phyloP scores from a whole-genome alignment of 2,888 invertebrate species.

The Orthosia incerta region DNA sequence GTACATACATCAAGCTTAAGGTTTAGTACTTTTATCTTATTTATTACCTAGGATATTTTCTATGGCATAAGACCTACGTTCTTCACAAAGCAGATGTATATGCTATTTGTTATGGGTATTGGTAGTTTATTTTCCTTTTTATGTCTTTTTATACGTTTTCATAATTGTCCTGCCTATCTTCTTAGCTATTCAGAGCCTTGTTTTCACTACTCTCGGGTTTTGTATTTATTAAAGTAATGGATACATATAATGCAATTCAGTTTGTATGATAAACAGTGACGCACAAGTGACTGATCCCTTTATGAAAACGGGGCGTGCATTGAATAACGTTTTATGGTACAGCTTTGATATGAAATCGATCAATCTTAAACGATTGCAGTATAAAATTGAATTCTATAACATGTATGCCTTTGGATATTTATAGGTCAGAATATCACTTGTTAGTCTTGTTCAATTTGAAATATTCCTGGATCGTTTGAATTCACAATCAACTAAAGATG shows the following conservation, averaged over 20 bases:
- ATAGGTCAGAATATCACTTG: neutral
- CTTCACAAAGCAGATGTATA: too few relatives aligned
- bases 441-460: neutral
- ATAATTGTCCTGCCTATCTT: too few relatives aligned
- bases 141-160: too few relatives aligned
- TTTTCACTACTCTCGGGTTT: too few relatives aligned
- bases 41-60: too few relatives aligned
- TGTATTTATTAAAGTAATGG: too few relatives aligned
- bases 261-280: too few relatives aligned
- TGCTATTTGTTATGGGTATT: neutral
- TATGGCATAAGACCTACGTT: too few relatives aligned
- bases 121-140: neutral
- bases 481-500: conserved; percentile 12
- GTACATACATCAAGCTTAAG: neutral
- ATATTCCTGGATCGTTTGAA: neutral
- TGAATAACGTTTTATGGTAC: neutral
- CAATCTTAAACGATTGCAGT: neutral
- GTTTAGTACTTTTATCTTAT: too few relatives aligned
- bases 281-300: neutral
- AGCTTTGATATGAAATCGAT: neutral
- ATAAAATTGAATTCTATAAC: neutral
- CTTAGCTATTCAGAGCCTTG: too few relatives aligned
- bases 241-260: too few relatives aligned
- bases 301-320: neutral
- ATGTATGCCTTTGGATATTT: neutral